These are phyloP conservation scores for Sceliomorpha sp. DNA, from an alignment of 2,888 invertebrate species.

Conservation along the genomic window DNA sequence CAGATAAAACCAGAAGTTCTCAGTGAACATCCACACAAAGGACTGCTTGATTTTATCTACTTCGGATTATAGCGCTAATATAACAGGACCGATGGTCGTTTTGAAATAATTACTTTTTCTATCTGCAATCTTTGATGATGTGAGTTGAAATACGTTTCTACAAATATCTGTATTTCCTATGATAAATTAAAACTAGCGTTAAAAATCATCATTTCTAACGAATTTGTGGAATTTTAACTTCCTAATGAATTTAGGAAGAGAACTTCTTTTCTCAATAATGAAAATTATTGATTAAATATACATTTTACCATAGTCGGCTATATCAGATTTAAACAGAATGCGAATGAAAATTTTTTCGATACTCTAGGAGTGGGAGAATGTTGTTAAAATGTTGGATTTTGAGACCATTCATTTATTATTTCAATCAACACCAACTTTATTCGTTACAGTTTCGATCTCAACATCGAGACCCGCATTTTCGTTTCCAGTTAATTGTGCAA, in stretches of 20 bases:
- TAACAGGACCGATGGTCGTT: slow-evolving; percentile 63
- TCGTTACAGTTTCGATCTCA: slow-evolving; percentile 70
- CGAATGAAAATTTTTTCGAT: too few species aligned
- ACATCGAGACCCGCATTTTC: slow-evolving; percentile 59
- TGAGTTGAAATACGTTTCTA: neutral
- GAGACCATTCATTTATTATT: slow-evolving; percentile 53
- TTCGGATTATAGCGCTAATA: slow-evolving; percentile 60
- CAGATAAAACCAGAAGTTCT: slow-evolving; percentile 45
- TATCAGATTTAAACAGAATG: too few species aligned
- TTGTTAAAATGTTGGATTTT: slow-evolving; percentile 19
- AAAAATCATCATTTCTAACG: too few species aligned
- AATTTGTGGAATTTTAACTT: too few species aligned
- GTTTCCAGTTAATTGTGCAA: slow-evolving; percentile 69
- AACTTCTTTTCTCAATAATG: too few species aligned
- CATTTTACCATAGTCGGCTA: slow-evolving; percentile 30
- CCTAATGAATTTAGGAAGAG: too few species aligned
- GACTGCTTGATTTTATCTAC: slow-evolving; percentile 61
- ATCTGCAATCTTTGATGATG: slow-evolving; percentile 44
- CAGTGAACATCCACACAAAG: slow-evolving; percentile 60
- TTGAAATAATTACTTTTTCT: slow-evolving; percentile 65
- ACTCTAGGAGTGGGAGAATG: too few species aligned
- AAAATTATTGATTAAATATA: too few species aligned
- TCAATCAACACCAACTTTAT: slow-evolving; percentile 78
- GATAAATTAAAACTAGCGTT: too few species aligned
- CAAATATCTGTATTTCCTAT: too few species aligned